Base-by-base conservation (phyloP, 2,797 vertebrate genomes). In the Euphonia xanthogaster region DNA sequence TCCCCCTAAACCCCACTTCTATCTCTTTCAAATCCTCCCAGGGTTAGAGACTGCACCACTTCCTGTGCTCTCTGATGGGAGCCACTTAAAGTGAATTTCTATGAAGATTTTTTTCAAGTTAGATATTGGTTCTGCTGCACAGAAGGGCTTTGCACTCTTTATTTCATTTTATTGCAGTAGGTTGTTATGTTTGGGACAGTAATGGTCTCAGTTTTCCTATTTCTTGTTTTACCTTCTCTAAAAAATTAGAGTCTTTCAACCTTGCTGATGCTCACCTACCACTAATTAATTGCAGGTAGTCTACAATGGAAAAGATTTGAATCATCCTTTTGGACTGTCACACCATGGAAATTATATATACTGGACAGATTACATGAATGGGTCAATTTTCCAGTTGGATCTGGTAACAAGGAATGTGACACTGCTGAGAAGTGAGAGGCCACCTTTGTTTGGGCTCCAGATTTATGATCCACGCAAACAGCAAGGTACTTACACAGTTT, bases 301-400 rank as follows among this genome's bases (percentile, higher is more conserved):
- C 84, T 99, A 99, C 97, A 99, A 96, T 82, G 99, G 99, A 68
- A 99, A 99, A 97, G 99, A 99, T 97, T 90, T 99, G 90, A 99
- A 99, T 97, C 99, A 99, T 94, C 99, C 99, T 14, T 99, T 99
- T 79, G 99, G 99, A 92, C 98, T 99, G 44, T 99, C 99, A 35
- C 98, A 99, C 97, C 98, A 99, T 47, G 98, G 98, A 44, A 98
- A 99, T 97, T 98, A 98, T 72, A 98, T 99, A 89, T 99, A 99
- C 98, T 99, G 99, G 99, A 99, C 99, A 15, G 99, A 99, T 97
- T 99, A 99, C 96, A 99, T 99, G 99, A 99, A 99, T 50, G 99
- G 99, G 19, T 99, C 99, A 3, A 99, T 99, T 96, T 99, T 99
- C 98, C 99, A 99, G 97, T 93, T 99, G 97, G 98, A 99, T 97